Conservation (phyloP, 2,888 invertebrate genomes). For the Leptura quadrifasciata region DNA sequence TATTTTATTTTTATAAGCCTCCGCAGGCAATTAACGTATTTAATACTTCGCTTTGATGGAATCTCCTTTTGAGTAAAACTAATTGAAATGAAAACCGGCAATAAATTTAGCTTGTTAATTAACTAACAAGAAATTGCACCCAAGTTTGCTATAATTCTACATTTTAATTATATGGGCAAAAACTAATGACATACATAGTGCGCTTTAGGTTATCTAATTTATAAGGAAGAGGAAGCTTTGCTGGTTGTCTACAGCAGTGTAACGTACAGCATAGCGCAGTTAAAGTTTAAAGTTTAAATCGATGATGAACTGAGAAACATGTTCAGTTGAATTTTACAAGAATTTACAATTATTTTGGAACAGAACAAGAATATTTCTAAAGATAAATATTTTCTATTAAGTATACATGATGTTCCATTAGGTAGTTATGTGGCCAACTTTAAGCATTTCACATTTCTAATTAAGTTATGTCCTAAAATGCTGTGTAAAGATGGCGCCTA, state of each 20-base stretch:
- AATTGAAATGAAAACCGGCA: conserved; percentile 1
- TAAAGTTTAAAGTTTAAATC: too few species aligned
- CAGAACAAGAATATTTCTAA: too few species aligned
- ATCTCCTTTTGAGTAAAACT: background rate
- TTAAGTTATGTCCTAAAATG: too few species aligned
- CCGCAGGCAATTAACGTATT: background rate
- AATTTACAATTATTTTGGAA: too few species aligned
- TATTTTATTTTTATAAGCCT: background rate
- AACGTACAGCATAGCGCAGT: too few species aligned
- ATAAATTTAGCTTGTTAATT: conserved; percentile 10
- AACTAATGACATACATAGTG: background rate
- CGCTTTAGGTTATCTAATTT: background rate
- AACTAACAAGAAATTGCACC: conserved; percentile 1
- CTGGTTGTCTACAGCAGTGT: background rate
- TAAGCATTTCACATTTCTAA: too few species aligned
- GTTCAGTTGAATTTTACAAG: too few species aligned
- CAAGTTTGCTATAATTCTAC: conserved; percentile 1
- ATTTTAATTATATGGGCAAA: conserved; percentile 4
- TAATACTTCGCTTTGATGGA: background rate
- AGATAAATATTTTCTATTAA: too few species aligned
- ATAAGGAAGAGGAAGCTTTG: background rate
- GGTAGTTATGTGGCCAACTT: too few species aligned
- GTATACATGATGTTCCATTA: too few species aligned
- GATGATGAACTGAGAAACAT: too few species aligned
- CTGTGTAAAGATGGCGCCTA: too few species aligned